These are phyloP conservation scores for Trachymyrmex cornetzi DNA, from an alignment of 1,140 invertebrate genomes.

Conservation along the genomic window DNA sequence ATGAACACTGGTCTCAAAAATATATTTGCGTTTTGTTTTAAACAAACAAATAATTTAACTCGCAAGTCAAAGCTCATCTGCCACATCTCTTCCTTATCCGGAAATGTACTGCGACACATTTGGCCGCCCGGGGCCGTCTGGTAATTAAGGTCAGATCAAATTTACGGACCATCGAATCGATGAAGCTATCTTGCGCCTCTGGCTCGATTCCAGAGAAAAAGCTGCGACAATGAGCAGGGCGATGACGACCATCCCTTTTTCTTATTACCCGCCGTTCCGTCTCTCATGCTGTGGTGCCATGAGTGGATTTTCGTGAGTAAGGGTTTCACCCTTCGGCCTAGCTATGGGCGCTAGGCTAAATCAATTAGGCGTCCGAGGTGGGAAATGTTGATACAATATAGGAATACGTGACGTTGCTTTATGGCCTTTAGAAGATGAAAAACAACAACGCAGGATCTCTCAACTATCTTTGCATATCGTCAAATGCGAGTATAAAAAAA, in stretches of 20 bases:
- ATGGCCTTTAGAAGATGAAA: slow-evolving; percentile 48
- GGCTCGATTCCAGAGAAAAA: slow-evolving; percentile 35
- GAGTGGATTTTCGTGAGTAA: slow-evolving; percentile 52
- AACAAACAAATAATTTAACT: not conserved
- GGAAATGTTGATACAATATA: slow-evolving; percentile 80
- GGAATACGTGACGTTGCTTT: slow-evolving; percentile 72
- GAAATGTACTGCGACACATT: slow-evolving; percentile 16
- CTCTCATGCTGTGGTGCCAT: not conserved
- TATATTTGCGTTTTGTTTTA: not conserved
- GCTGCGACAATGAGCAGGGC: slow-evolving; percentile 1
- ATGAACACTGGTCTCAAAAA: too few relatives aligned
- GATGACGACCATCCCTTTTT: slow-evolving; percentile 21
- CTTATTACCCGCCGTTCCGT: slow-evolving; percentile 23
- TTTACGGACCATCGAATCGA: slow-evolving; percentile 21
- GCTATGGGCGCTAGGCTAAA: slow-evolving; percentile 77
- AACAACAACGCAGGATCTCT: not conserved
- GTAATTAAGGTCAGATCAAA: slow-evolving; percentile 49
- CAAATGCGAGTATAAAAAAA: too few relatives aligned
- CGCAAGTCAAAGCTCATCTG: not conserved
- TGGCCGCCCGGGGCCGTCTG: not conserved
- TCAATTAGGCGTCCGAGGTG: slow-evolving; percentile 77
- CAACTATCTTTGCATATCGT: not conserved
- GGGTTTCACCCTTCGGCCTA: slow-evolving; percentile 33
- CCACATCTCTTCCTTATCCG: not conserved
- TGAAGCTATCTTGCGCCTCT: slow-evolving; percentile 30